phyloP scores from a whole-genome alignment of 2,888 invertebrate genomes.

The Eumerus sabulonum region DNA sequence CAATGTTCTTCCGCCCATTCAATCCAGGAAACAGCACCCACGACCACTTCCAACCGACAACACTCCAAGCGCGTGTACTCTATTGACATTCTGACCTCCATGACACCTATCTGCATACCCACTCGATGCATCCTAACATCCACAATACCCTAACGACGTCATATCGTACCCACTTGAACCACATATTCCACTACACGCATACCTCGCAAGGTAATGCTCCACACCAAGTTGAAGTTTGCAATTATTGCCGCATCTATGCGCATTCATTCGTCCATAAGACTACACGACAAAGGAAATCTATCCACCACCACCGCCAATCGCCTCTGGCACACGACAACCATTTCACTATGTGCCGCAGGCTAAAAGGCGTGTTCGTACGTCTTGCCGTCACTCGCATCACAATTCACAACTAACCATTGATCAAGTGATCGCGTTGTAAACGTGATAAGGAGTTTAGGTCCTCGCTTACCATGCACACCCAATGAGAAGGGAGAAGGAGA shows the following conservation, averaged over 20 bases:
- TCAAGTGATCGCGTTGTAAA: conserved; percentile 10
- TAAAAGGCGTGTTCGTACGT: conserved; percentile 60
- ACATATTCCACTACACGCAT: conserved; percentile 8
- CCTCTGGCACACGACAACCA: no score
- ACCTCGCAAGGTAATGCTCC: conserved; percentile 46
- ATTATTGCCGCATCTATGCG: conserved; percentile 32
- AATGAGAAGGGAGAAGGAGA: conserved; percentile 17
- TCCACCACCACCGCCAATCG: neutral
- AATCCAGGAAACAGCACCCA: no score
- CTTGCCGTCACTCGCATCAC: conserved; percentile 16
- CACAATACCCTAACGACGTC: neutral
- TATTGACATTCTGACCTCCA: no score
- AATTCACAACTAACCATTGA: conserved; percentile 12
- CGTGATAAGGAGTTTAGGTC: conserved; percentile 36
- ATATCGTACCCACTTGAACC: conserved; percentile 2
- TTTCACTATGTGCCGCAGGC: conserved; percentile 26
- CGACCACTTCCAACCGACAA: no score
- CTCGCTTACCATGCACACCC: no score
- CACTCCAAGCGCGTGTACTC: no score
- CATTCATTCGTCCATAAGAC: neutral
- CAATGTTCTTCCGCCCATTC: no score
- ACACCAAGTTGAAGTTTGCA: conserved; percentile 66
- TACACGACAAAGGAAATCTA: conserved; percentile 10
- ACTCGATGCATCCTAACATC: no score
- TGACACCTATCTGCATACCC: no score